Evolutionary conservation across 2,797 vertebrate genomes (phyloP).

Genomic region (Zalophus californianus): DNA sequence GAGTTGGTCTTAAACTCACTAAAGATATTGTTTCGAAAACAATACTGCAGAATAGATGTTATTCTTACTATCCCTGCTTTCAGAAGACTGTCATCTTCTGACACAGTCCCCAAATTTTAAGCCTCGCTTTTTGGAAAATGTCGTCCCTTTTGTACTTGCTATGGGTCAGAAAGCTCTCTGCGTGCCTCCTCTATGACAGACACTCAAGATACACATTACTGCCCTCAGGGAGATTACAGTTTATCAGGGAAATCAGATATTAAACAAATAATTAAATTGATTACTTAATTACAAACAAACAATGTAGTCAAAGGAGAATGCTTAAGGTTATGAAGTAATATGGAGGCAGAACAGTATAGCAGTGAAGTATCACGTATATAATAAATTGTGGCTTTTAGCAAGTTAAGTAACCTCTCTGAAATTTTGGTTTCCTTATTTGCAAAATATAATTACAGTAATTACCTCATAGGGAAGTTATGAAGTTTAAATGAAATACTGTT

Average conservation of each 20-base stretch:
- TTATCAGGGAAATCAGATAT: neutral
- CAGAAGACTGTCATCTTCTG: neutral
- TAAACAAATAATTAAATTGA: neutral
- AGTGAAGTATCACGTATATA: neutral
- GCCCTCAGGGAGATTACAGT: neutral
- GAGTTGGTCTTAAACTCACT: neutral
- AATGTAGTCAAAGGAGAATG: neutral
- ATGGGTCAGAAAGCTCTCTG: neutral
- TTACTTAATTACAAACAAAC: neutral
- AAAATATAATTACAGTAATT: slow-evolving; percentile 38
- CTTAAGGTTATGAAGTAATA: neutral
- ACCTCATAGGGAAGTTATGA: neutral
- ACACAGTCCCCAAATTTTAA: neutral
- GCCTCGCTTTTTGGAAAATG: neutral
- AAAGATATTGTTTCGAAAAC: neutral
- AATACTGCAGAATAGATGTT: neutral
- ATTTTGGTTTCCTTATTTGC: neutral
- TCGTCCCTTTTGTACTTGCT: neutral
- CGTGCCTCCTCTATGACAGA: neutral
- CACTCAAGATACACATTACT: neutral
- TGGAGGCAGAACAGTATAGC: neutral
- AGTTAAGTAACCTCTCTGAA: neutral
- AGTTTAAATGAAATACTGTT: neutral
- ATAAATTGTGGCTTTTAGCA: neutral
- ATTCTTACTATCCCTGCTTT: neutral